phyloP scores from a whole-genome alignment of 2,797 vertebrate species.

The Limosa lapponica region DNA sequence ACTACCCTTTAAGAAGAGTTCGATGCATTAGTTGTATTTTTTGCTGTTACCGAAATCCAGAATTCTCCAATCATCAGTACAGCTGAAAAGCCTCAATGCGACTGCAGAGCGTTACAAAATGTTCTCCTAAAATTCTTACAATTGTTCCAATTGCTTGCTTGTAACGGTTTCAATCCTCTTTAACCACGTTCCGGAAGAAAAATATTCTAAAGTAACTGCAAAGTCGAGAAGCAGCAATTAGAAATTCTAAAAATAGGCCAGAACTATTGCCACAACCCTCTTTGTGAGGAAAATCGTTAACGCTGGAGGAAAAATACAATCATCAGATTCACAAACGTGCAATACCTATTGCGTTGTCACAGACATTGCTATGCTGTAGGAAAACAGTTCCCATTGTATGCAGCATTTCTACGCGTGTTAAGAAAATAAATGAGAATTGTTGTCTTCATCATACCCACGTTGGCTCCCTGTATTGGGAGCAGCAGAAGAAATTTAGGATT shows the following conservation, averaged over 20 bases:
- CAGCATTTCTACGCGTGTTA: not conserved
- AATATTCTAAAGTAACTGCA: not conserved
- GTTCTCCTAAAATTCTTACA: not conserved
- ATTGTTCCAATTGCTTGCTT: not conserved
- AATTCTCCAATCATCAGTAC: not conserved
- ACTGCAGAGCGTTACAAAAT: not conserved
- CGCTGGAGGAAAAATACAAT: not conserved
- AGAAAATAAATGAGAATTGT: not conserved
- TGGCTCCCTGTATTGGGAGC: not conserved
- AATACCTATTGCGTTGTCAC: not conserved
- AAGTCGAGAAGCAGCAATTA: not conserved
- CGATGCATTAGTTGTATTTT: rapidly evolving
- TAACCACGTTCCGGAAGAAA: not conserved
- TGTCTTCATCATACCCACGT: not conserved
- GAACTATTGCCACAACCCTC: not conserved
- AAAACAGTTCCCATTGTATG: not conserved
- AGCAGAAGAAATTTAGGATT: not conserved
- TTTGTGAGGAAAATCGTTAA: not conserved
- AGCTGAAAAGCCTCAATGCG: not conserved
- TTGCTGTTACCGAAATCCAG: not conserved
- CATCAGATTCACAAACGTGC: not conserved
- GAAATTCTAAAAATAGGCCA: not conserved
- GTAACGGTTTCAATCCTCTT: not conserved
- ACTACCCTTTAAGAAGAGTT: not conserved
- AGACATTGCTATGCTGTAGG: not conserved